A percentile compares a stretch with the other conserved stretches of the same genome.
These are phyloP conservation scores for Aleadryas rufinucha DNA, from an alignment of 2,113 vertebrate species.

Conservation along the genomic window DNA sequence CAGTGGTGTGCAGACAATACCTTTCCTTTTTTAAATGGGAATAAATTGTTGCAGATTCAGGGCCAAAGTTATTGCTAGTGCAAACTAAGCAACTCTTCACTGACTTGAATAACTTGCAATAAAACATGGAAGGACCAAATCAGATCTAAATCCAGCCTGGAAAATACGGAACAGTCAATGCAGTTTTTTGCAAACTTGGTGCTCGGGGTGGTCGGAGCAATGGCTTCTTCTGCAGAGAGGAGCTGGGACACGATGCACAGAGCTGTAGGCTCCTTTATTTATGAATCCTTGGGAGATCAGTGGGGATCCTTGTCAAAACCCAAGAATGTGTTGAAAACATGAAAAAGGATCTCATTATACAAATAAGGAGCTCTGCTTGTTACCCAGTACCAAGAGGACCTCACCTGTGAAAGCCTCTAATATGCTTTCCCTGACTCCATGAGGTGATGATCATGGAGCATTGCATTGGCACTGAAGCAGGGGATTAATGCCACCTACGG, in stretches of 20 bases:
- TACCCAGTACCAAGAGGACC: neutral
- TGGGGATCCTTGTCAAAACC: neutral
- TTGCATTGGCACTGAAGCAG: neutral
- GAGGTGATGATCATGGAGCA: neutral
- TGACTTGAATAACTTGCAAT: neutral
- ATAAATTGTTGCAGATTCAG: neutral
- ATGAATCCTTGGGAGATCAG: neutral
- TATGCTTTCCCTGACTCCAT: neutral
- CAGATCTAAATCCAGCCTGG: neutral
- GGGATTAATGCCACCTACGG: neutral
- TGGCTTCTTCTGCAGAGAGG: neutral
- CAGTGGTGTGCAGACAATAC: neutral
- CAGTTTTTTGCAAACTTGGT: neutral
- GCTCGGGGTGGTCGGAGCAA: neutral
- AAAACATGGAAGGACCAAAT: neutral
- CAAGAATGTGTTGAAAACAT: fast-evolving
- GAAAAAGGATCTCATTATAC: neutral
- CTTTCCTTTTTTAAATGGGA: neutral
- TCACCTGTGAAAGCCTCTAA: neutral
- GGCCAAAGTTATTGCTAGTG: neutral
- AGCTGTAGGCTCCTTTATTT: neutral
- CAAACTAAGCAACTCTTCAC: neutral
- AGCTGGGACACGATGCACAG: neutral
- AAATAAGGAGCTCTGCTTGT: neutral
- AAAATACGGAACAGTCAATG: neutral